A percentile compares a stretch with the other conserved stretches of the same genome.
phyloP scores from a whole-genome alignment of 2,888 invertebrate genomes.

The Nymphalis c-album region DNA sequence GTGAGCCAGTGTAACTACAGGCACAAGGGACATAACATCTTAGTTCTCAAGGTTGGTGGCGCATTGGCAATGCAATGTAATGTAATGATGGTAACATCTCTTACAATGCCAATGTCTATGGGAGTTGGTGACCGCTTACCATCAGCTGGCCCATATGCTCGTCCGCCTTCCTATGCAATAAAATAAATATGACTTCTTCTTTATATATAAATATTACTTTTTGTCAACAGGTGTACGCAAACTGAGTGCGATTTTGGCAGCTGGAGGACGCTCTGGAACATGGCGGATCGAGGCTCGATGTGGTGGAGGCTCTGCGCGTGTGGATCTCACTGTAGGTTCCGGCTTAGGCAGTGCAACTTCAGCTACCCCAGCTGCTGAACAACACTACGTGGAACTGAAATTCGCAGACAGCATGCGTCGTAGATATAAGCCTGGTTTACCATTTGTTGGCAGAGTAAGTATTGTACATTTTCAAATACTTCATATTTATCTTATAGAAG shows the following conservation, averaged over 20 bases:
- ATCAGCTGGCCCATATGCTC: no score
- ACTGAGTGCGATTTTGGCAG: slow-evolving; percentile 79
- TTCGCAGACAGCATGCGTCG: slow-evolving; percentile 85
- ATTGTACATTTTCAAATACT: background rate
- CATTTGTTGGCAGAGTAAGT: slow-evolving; percentile 84
- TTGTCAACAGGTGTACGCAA: slow-evolving; percentile 79
- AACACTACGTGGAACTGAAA: slow-evolving; percentile 84
- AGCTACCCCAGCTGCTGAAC: slow-evolving; percentile 84
- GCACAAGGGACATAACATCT: no score
- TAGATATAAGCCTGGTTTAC: slow-evolving; percentile 84
- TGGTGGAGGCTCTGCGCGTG: slow-evolving; percentile 79
- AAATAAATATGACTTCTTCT: no score
- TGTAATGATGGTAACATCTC: no score
- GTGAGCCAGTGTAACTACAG: no score
- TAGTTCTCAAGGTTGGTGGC: no score
- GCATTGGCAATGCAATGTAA: no score
- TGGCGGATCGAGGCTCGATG: slow-evolving; percentile 81
- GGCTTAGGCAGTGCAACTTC: slow-evolving; percentile 65
- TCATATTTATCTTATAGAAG: no score
- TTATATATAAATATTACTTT: slow-evolving; percentile 13
- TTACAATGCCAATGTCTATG: no score
- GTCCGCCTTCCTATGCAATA: no score
- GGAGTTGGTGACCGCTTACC: no score
- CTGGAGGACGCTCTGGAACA: slow-evolving; percentile 79
- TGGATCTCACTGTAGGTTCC: slow-evolving; percentile 79